Base-by-base conservation (phyloP, 1,140 invertebrate species). In the Calosoma granatense region DNA sequence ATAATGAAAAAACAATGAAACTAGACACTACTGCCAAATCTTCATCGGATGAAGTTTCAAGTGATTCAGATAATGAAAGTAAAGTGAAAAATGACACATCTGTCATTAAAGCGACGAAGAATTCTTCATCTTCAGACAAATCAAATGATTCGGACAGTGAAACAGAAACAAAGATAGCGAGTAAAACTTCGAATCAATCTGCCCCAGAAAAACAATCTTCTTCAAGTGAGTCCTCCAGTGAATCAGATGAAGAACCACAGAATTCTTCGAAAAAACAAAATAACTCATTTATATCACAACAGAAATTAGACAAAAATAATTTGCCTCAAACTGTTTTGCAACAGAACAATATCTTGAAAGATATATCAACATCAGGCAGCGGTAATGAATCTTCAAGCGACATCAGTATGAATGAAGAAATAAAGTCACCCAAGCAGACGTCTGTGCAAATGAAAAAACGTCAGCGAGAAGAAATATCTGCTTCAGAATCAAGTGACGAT, bases 121-220 rank as follows among this genome's bases (percentile, higher is more conserved):
- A n/a, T n/a, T n/a, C n/a, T n/a, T 36, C 26, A 36, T 36, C 26
- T 36, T 47, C 41, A 47, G 41, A n/a, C n/a, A n/a, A n/a, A n/a
- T n/a, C n/a, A n/a, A n/a, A n/a, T n/a, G n/a, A 47, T 17, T 47
- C 41, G 3, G 41, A 47, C 3, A 17, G 15, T 47, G 41, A 47
- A 12, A 12, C 41, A 12, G 41, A 47, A 47, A 47, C 41, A 47
- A 17, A 47, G 17, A 47, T 3, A 6, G 4, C 9, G 4, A 17
- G 6, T 47, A 47, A 9, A 30, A 30, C 4, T 30, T 30, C 26
- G 4, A 4, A 30, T 4, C 4, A 30, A 30, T 6, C 26, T 14
- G 14, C 14, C 14, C 14, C 26, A 6, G 6, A 30, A 12, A 47
- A 47, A 36, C 26, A 36, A 9, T 47, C 41, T 6, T 47, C 41